Percentiles rank a stretch among this genome's conserved stretches.
phyloP scores from a whole-genome alignment of 64 coral and sea anemone species.

The Montipora efflorescens region DNA sequence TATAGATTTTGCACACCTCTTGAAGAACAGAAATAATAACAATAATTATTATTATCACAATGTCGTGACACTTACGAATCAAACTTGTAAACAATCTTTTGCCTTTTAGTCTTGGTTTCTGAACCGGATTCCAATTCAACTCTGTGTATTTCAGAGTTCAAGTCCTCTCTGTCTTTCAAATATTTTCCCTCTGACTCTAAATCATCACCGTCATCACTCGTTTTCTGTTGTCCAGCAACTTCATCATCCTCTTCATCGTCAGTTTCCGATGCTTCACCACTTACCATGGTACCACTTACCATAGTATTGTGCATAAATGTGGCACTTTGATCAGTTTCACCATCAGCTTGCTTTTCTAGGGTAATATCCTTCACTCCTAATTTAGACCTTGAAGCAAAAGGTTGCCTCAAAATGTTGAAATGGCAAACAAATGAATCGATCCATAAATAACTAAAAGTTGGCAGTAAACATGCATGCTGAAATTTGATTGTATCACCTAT shows the following conservation, averaged over 20 bases:
- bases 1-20: too few relatives aligned
- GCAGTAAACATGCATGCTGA: too few relatives aligned
- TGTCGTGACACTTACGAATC: slow-evolving; percentile 81
- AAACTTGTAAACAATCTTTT: slow-evolving; percentile 92
- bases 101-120: slow-evolving; percentile 70
- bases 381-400: slow-evolving; percentile 2
- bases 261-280: slow-evolving; percentile 98
- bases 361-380: background rate
- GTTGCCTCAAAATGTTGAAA: background rate
- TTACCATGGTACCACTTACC: slow-evolving; percentile 85
- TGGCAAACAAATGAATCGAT: background rate
- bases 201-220: background rate
- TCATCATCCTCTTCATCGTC: slow-evolving; percentile 95
- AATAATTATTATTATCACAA: background rate
- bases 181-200: background rate
- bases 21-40: too few relatives aligned
- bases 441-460: too few relatives aligned
- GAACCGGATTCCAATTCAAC: slow-evolving; percentile 25
- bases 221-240: background rate
- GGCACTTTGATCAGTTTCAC: slow-evolving; percentile 6
- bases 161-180: slow-evolving; percentile 37
- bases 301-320: slow-evolving; percentile 80
- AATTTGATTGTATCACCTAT: too few relatives aligned
- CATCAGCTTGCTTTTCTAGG: background rate
- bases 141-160: slow-evolving; percentile 32